Evolutionary conservation across 2,888 invertebrate species (phyloP).

Genomic region (Balanococcus diminutus): DNA sequence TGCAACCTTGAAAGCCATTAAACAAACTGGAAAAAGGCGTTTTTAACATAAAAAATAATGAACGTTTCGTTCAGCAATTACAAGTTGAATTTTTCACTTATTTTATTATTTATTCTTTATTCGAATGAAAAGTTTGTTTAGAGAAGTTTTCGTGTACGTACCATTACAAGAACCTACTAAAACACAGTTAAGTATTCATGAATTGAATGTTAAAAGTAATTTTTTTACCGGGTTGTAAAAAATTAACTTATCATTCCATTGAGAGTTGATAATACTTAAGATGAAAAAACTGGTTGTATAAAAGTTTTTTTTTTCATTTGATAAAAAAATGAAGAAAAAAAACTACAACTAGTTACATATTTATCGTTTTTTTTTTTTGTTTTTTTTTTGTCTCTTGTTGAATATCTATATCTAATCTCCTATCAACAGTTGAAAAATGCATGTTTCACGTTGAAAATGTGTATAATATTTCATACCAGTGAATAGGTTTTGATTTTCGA

Average conservation of each 20-base stretch:
- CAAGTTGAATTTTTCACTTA: conserved; percentile 32
- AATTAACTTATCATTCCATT: conserved; percentile 29
- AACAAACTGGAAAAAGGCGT: not conserved
- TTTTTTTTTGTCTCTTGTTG: too few species aligned
- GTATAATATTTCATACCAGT: not conserved
- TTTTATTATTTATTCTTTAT: conserved; percentile 30
- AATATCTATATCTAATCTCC: not conserved
- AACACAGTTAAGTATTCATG: not conserved
- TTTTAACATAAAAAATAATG: not conserved
- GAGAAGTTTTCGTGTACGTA: conserved; percentile 12
- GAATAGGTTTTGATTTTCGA: conserved; percentile 9
- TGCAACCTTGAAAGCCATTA: not conserved
- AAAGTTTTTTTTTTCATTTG: not conserved
- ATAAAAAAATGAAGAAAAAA: not conserved
- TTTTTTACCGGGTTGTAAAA: conserved; percentile 12
- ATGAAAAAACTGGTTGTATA: conserved; percentile 4
- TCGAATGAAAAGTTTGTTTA: conserved; percentile 21
- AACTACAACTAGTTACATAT: not conserved
- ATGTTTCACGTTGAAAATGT: not conserved
- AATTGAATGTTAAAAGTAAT: not conserved
- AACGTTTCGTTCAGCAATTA: conserved; percentile 25
- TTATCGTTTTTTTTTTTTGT: not conserved
- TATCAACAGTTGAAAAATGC: not conserved
- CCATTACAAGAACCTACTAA: not conserved
- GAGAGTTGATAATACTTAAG: conserved; percentile 32